These are phyloP conservation scores for Dioctria linearis DNA, from an alignment of 2,888 invertebrate species.

Conservation along the genomic window DNA sequence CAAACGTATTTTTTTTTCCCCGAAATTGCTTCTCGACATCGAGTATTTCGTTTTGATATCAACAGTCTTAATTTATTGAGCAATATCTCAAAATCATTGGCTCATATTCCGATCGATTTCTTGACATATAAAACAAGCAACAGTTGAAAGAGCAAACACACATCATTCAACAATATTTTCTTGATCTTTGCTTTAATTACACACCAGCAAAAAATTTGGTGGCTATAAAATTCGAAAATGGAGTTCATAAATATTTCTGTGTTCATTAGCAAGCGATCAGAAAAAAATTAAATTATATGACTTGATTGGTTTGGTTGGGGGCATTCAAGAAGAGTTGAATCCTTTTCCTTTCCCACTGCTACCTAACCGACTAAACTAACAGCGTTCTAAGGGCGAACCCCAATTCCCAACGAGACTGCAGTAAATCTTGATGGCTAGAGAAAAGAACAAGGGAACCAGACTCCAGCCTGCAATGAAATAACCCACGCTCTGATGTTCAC, in stretches of 20 bases:
- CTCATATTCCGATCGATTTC: no score
- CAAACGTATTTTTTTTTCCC: no score
- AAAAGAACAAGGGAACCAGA: conserved; percentile 14
- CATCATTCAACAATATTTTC: no score
- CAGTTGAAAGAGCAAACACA: no score
- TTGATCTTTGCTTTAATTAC: no score
- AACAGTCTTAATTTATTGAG: no score
- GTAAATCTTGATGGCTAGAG: conserved; percentile 38
- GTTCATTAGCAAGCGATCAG: conserved; percentile 24
- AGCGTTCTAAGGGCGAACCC: not conserved
- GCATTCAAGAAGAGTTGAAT: not conserved
- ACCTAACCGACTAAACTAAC: not conserved
- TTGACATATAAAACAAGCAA: no score
- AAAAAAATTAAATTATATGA: conserved; percentile 43
- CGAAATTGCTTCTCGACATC: no score
- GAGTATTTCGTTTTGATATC: no score
- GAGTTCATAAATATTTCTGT: not conserved
- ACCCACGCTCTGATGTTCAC: conserved; percentile 34
- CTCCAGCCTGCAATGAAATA: conserved; percentile 21
- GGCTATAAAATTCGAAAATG: no score
- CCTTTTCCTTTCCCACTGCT: not conserved
- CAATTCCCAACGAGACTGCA: conserved; percentile 11
- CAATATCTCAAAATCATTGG: no score
- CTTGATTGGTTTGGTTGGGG: conserved; percentile 8
- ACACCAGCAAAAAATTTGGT: no score